A percentile compares a stretch with the other conserved stretches of the same genome.
These are phyloP conservation scores for Nibea albiflora DNA, from an alignment of 2,113 vertebrate species.

Conservation along the genomic window DNA sequence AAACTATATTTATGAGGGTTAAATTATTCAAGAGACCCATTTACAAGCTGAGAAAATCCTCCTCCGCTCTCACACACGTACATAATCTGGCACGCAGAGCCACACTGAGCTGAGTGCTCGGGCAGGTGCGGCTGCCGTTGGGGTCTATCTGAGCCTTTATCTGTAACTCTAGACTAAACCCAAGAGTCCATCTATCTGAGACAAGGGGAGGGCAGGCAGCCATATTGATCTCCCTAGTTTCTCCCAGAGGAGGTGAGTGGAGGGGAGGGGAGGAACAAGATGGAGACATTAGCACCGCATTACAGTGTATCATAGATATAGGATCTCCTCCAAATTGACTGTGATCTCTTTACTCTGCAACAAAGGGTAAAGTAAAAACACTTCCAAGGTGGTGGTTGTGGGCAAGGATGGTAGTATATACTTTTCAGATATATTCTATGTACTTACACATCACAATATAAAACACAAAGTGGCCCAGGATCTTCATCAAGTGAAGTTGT, in stretches of 20 bases:
- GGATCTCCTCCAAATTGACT: constrained; percentile 74
- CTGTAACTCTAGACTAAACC: constrained; percentile 78
- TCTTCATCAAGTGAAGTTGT: neutral
- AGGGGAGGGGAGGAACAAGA: constrained; percentile 61
- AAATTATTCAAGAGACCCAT: constrained; percentile 74
- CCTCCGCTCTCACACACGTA: neutral
- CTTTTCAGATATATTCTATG: neutral
- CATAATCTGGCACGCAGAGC: constrained; percentile 22
- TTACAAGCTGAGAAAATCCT: constrained; percentile 45
- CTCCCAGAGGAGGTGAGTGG: constrained; percentile 67
- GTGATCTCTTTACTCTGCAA: constrained; percentile 60
- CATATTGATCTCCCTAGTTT: constrained; percentile 76
- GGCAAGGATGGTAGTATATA: neutral
- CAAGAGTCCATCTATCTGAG: constrained; percentile 74
- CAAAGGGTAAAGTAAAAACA: constrained; percentile 43
- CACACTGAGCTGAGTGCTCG: constrained; percentile 54
- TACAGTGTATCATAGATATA: constrained; percentile 75
- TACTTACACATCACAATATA: neutral
- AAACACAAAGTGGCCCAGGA: neutral
- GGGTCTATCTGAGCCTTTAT: constrained; percentile 62
- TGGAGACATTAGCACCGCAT: constrained; percentile 80
- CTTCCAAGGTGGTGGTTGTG: constrained; percentile 55
- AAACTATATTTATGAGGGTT: constrained; percentile 65
- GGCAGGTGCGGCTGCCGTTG: constrained; percentile 55
- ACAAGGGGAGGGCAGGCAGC: constrained; percentile 60